Conservation (phyloP, 2,797 vertebrate species). For the Anguilla megastoma region DNA sequence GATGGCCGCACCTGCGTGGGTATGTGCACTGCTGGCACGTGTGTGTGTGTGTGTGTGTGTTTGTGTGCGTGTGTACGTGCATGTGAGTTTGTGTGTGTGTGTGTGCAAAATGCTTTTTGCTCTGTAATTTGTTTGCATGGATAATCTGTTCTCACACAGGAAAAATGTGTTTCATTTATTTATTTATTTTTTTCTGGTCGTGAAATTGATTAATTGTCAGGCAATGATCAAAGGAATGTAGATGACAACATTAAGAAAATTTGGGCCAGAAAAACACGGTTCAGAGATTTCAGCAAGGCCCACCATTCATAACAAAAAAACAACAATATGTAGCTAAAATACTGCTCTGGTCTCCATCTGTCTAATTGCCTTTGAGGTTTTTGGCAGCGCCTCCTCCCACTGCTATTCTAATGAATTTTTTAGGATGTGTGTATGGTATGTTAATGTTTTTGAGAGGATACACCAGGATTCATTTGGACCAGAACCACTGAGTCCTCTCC, state of each 20-base stretch:
- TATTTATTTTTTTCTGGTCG: neutral
- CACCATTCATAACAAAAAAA: neutral
- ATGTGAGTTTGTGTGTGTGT: conserved; percentile 76
- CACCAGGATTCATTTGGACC: conserved; percentile 6
- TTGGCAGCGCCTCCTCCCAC: neutral
- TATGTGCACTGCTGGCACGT: conserved; percentile 62
- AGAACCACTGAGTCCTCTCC: neutral
- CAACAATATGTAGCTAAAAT: neutral
- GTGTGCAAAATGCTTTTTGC: neutral
- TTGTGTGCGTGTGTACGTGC: neutral
- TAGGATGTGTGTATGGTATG: neutral
- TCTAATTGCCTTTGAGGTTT: neutral
- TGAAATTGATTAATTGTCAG: neutral
- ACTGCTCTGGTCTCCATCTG: neutral
- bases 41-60: neutral
- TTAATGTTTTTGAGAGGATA: neutral
- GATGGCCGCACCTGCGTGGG: conserved; percentile 94
- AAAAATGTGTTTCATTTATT: neutral
- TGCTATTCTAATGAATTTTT: conserved; percentile 2
- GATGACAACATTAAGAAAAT: neutral
- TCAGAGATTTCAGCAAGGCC: neutral
- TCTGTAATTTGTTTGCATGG: neutral
- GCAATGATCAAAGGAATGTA: neutral
- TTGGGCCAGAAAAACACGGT: neutral
- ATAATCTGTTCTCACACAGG: neutral